phyloP scores from a whole-genome alignment of 2,113 vertebrate genomes.

The Ctenomys sociabilis region DNA sequence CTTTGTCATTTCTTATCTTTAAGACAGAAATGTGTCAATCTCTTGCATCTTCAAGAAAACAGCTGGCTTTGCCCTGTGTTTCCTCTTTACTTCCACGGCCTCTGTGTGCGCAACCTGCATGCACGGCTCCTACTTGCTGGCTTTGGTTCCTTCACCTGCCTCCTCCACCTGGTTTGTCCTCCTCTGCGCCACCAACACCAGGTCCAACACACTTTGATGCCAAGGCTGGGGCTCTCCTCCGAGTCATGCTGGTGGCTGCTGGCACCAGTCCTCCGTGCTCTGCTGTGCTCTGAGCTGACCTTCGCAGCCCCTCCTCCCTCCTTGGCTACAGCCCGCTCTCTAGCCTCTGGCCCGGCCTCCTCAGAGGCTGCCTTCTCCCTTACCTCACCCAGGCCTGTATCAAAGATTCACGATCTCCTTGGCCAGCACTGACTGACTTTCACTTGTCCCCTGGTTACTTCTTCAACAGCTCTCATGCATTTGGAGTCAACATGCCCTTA shows the following conservation, averaged over 20 bases:
- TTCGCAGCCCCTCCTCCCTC: background rate
- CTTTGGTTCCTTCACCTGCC: background rate
- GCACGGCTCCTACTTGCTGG: background rate
- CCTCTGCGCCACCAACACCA: background rate
- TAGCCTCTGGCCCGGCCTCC: background rate
- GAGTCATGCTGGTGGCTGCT: background rate
- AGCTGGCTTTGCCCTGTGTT: background rate
- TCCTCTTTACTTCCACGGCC: background rate
- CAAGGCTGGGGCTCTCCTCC: background rate
- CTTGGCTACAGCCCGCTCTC: background rate
- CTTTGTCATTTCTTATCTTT: background rate
- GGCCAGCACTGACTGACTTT: background rate
- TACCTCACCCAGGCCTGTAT: background rate
- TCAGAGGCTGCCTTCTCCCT: background rate
- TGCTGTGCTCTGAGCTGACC: background rate
- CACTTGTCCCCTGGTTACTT: background rate
- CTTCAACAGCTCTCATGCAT: background rate
- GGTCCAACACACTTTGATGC: background rate
- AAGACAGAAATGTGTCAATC: background rate
- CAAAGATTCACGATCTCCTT: background rate
- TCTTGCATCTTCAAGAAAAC: background rate
- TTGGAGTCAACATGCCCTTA: background rate
- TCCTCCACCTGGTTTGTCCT: background rate
- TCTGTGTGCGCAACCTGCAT: background rate
- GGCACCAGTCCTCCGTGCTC: background rate